Base-by-base conservation (phyloP, 2,888 invertebrate species). In the Platyscelio sp. region DNA sequence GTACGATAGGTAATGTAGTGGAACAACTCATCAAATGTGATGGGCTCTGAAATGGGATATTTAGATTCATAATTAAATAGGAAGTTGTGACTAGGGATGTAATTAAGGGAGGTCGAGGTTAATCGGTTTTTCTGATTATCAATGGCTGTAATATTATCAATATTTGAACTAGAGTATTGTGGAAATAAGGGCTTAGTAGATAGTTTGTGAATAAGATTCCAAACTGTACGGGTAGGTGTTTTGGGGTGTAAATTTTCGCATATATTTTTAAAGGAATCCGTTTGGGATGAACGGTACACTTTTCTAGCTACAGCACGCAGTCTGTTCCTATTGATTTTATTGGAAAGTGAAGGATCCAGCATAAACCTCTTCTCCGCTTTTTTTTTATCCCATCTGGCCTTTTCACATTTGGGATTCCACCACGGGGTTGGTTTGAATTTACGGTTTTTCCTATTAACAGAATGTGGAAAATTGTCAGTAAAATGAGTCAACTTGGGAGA, bases 341-440 rank as follows among this genome's bases (percentile, higher is more conserved):
- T 71, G 0, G 0, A 5, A 1, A 18, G 13, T 4, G 56, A 43
- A 3, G 70, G 70, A 24, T 56, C 9, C 0, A 7, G 7, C 11
- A 18, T 40, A 18, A 3, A 27, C 43, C 3, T 6, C 13, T 58
- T 56, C 18, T 71, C 70, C 1, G 58, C 58, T 6, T 24, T 24
- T 24, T 24, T 51, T 6, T n/a, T 33, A 13, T 51, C 43, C 4
- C 13, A 18, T 58, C 20, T 26, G 3, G 18, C 27, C 1, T 27
- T 18, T 40, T 56, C 40, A 58, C 70, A 71, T 1, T n/a, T 15
- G 0, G 4, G 0, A 38, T 70, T 70, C 70, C 70, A 70, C 70
- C 54, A 70, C 2, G 40, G 56, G 26, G 13, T 11, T 38, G 51
- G 9, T 56, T 56, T 70, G 6, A 15, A 15, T 56, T 56, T 40